Conservation (phyloP, 2,888 invertebrate genomes). For the Aphrophora alni region DNA sequence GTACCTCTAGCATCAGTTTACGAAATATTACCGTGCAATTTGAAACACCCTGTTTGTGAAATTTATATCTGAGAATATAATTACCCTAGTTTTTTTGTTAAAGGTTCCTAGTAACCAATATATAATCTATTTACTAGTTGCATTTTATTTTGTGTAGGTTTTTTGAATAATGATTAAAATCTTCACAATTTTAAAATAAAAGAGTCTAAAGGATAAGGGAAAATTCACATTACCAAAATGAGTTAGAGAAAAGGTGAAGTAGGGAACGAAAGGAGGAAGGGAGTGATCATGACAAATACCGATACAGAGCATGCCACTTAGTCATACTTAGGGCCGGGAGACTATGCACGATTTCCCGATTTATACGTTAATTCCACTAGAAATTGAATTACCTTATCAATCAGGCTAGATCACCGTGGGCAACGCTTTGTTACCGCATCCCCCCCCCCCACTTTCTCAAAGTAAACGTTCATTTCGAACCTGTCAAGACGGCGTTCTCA, state of each 20-base stretch:
- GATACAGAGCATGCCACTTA: conserved; percentile 41
- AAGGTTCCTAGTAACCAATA: no score
- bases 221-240: conserved; percentile 41
- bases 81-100: no score
- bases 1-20: no score
- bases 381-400: conserved; percentile 9
- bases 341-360: conserved; percentile 12
- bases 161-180: neutral
- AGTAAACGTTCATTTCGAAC: no score
- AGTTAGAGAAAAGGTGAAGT: conserved; percentile 31
- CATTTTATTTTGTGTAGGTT: no score
- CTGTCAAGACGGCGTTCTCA: neutral
- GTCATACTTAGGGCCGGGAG: conserved; percentile 41
- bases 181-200: neutral
- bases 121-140: no score
- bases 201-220: neutral
- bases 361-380: conserved; percentile 11
- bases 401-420: conserved; percentile 2
- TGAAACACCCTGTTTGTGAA: no score
- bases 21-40: no score
- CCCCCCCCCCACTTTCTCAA: no score
- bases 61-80: no score
- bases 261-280: conserved; percentile 35
- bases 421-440: neutral
- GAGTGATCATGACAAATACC: conserved; percentile 47